Conservation (phyloP, 2,113 vertebrate species). For the Mirza zaza region DNA sequence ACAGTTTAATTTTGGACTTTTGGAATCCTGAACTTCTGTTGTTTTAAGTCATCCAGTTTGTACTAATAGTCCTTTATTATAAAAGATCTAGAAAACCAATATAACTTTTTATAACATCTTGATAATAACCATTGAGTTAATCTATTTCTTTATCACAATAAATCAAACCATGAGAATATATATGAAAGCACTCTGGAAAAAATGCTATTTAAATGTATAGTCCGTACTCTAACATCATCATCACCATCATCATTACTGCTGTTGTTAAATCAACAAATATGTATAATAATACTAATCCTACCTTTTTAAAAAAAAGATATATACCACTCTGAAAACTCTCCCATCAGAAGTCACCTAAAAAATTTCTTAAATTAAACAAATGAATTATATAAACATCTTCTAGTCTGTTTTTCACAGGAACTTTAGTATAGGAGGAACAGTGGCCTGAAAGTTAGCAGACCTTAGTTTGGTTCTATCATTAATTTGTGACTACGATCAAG, state of each 20-base stretch:
- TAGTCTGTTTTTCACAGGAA: slow-evolving; percentile 8
- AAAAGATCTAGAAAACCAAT: neutral
- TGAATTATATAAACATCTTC: neutral
- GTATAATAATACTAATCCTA: neutral
- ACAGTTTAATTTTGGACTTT: neutral
- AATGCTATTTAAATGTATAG: neutral
- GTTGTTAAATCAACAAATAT: neutral
- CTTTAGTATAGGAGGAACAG: neutral
- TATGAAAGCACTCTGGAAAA: neutral
- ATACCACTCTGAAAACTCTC: neutral
- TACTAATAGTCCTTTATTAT: neutral
- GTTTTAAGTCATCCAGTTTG: neutral
- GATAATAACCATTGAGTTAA: neutral
- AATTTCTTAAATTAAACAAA: neutral
- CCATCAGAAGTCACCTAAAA: neutral
- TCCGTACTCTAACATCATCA: neutral
- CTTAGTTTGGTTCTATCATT: neutral
- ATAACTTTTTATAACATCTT: neutral
- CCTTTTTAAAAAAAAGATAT: neutral
- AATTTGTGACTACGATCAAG: neutral
- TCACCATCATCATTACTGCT: neutral
- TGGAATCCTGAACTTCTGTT: neutral
- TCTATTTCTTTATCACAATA: neutral
- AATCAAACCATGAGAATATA: neutral
- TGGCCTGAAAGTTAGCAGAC: neutral